These are phyloP conservation scores for Taeniopygia guttata DNA, from an alignment of 2,797 vertebrate species.

Conservation along the genomic window DNA sequence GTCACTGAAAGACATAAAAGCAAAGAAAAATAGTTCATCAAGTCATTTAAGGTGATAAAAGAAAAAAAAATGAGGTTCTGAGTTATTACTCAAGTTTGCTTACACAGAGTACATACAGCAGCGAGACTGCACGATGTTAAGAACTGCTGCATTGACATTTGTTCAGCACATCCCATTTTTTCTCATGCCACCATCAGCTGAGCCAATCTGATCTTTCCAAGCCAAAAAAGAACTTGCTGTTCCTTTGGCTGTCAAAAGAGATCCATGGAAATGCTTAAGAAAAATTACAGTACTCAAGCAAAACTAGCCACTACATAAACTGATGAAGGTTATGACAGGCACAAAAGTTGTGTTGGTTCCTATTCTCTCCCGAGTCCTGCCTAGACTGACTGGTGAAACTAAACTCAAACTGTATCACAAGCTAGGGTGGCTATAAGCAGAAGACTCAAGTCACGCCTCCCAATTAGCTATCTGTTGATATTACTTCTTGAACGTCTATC, in stretches of 20 bases:
- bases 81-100: background rate
- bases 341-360: background rate
- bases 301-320: background rate
- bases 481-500: background rate
- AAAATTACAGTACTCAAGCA: background rate
- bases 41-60: background rate
- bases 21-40: background rate
- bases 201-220: background rate
- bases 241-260: background rate
- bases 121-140: background rate
- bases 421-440: background rate
- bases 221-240: background rate
- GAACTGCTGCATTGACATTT: background rate
- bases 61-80: background rate
- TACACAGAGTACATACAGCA: background rate
- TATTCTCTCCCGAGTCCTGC: background rate
- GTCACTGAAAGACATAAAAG: background rate
- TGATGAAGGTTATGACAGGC: background rate
- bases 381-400: background rate
- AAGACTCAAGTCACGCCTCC: background rate
- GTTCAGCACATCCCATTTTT: background rate
- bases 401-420: background rate
- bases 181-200: background rate
- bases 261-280: background rate
- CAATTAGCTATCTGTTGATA: background rate